Percentiles rank a stretch among this genome's conserved stretches.
Evolutionary conservation across 2,797 vertebrate species (phyloP).

Genomic region (Gymnoscopelus braueri): DNA sequence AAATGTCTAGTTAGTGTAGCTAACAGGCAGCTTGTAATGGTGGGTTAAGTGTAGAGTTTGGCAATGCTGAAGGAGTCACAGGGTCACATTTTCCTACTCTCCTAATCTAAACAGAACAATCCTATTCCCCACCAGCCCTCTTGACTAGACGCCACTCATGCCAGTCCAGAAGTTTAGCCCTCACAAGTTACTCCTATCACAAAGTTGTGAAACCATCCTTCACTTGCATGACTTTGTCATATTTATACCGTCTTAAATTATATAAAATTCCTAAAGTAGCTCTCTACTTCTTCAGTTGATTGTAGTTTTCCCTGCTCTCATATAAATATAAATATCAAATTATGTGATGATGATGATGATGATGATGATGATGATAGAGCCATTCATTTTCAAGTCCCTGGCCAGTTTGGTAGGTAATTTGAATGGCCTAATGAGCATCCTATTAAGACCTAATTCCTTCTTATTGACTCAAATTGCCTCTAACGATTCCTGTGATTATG

Average conservation of each 20-base stretch:
- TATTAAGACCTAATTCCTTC: constrained; percentile 17
- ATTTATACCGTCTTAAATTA: too few species aligned
- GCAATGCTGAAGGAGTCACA: constrained; percentile 23
- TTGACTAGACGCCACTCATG: constrained; percentile 8
- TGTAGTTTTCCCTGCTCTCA: neutral
- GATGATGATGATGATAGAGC: neutral
- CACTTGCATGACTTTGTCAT: neutral
- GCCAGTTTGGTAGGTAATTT: neutral
- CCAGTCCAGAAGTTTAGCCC: constrained; percentile 37
- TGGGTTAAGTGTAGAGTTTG: constrained; percentile 32
- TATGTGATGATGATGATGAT: constrained; percentile 1
- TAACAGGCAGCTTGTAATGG: constrained; percentile 35
- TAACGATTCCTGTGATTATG: constrained; percentile 28
- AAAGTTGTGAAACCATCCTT: constrained; percentile 9
- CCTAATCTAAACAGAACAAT: constrained; percentile 55
- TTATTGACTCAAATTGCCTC: constrained; percentile 25
- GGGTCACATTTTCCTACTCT: constrained; percentile 62
- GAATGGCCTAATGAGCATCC: constrained; percentile 5
- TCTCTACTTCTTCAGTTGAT: neutral
- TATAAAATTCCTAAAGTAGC: neutral
- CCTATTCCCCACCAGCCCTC: constrained; percentile 12
- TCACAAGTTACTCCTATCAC: constrained; percentile 4
- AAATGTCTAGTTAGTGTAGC: constrained; percentile 31
- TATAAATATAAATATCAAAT: neutral
- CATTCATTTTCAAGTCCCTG: neutral